Conservation (phyloP, 2,113 vertebrate species). For the Epinephelus cyanopodus region DNA sequence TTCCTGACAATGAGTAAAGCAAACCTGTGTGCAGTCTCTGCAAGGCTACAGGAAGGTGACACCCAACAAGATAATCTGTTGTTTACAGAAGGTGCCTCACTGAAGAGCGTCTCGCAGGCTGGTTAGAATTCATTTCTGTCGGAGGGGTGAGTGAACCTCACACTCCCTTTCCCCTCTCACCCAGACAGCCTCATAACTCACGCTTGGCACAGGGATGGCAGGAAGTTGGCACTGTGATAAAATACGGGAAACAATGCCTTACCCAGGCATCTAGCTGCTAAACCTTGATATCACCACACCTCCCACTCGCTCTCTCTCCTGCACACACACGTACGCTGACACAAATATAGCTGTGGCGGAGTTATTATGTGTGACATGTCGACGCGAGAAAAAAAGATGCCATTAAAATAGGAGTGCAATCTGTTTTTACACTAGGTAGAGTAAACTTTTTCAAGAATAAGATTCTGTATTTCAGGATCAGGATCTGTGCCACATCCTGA, state of each 20-base stretch:
- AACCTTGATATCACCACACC: slow-evolving; percentile 62
- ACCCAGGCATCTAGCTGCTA: slow-evolving; percentile 52
- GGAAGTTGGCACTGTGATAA: slow-evolving; percentile 64
- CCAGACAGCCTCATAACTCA: slow-evolving; percentile 70
- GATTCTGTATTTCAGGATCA: not conserved
- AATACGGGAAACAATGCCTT: slow-evolving; percentile 71
- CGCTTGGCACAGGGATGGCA: slow-evolving; percentile 52
- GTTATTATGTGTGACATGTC: slow-evolving; percentile 62
- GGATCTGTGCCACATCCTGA: not conserved
- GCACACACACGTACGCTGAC: slow-evolving; percentile 15
- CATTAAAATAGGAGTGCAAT: slow-evolving; percentile 20
- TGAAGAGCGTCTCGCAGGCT: slow-evolving; percentile 23
- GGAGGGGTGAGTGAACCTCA: slow-evolving; percentile 40
- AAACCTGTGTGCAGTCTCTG: slow-evolving; percentile 16
- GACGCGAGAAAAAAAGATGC: slow-evolving; percentile 31
- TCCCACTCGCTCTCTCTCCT: slow-evolving; percentile 29
- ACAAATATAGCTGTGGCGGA: slow-evolving; percentile 60
- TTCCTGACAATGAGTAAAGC: not conserved
- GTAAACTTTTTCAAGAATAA: not conserved
- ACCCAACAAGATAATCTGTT: slow-evolving; percentile 61
- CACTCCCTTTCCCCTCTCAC: slow-evolving; percentile 33
- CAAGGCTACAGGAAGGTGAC: slow-evolving; percentile 28
- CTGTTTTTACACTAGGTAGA: slow-evolving; percentile 30
- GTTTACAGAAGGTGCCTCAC: slow-evolving; percentile 39
- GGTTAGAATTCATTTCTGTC: slow-evolving; percentile 44